phyloP scores from a whole-genome alignment of 2,113 vertebrate genomes.

The Phyllostomus hastatus region DNA sequence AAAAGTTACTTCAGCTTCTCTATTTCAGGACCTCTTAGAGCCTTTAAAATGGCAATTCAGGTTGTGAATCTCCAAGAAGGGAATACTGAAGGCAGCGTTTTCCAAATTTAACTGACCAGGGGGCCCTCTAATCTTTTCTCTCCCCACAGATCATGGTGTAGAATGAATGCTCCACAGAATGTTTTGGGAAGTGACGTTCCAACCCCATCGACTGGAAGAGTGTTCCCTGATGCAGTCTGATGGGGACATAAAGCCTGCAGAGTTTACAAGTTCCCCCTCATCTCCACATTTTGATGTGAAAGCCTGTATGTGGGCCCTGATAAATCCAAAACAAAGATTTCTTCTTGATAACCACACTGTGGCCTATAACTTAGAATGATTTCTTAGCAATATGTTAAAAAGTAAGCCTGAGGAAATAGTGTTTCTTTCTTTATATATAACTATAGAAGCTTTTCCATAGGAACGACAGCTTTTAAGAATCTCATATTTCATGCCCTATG shows the following conservation, averaged over 20 bases:
- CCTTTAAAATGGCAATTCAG: background rate
- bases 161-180: background rate
- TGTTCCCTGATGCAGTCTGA: background rate
- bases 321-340: background rate
- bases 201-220: background rate
- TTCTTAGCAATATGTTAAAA: background rate
- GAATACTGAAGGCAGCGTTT: background rate
- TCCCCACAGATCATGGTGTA: background rate
- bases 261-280: background rate
- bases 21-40: background rate
- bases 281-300: background rate
- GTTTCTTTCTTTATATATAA: background rate
- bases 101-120: background rate
- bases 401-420: background rate
- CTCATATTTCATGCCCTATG: background rate
- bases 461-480: background rate
- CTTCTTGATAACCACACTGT: background rate
- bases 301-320: background rate
- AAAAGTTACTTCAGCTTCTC: background rate
- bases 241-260: rapidly evolving
- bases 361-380: background rate
- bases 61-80: background rate
- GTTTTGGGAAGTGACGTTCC: background rate
- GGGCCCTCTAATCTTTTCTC: background rate
- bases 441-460: background rate